Evolutionary conservation across 2,113 vertebrate species (phyloP), one percentile per base, ranked within the genome.

Genomic region (Sander lucioperca): DNA sequence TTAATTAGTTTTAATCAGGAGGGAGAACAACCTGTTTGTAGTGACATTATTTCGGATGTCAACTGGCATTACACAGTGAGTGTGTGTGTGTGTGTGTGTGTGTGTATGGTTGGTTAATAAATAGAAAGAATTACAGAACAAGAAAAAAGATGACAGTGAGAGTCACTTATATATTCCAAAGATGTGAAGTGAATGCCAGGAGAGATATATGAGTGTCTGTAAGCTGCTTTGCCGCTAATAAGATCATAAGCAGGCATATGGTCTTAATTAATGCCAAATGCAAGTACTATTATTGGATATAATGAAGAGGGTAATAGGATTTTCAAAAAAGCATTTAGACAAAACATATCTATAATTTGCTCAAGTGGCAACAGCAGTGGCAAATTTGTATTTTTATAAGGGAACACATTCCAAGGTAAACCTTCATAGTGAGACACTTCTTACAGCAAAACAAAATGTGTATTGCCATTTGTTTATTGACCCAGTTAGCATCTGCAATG

Each of bases 221-320:
- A 47, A 73, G 33, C 58, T 53, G 63, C 25, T 69, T 59, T 36
- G 43, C 45, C 53, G 54, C 1, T 51, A 39, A 76, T 48, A 30
- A 48, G 63, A 68, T 58, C 58, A 47, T 68, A 59, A 61, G 63
- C 14, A 64, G 53, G 62, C n/a, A 11, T 33, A 33, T 33, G 33
- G 15, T 15, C 12, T 48, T 10, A 27, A 59, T 43, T 4, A 47
- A 64, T 15, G 23, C 11, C 23, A 9, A 43, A 54, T 25, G 9
- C 47, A 79, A 51, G 66, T 21, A 56, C 18, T 10, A 36, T 54
- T 48, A 61, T 62, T 14, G 12, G 36, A 48, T 39, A 39, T 7
- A 43, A 77, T 27, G n/a, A 77, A 15, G 54, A 56, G 33, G 39
- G 21, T 61, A 59, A 71, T 80, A 33, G 33, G 33, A 33, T 77